Base-by-base conservation (phyloP, 2,888 invertebrate genomes). In the Scelioninae gen. 1 region DNA sequence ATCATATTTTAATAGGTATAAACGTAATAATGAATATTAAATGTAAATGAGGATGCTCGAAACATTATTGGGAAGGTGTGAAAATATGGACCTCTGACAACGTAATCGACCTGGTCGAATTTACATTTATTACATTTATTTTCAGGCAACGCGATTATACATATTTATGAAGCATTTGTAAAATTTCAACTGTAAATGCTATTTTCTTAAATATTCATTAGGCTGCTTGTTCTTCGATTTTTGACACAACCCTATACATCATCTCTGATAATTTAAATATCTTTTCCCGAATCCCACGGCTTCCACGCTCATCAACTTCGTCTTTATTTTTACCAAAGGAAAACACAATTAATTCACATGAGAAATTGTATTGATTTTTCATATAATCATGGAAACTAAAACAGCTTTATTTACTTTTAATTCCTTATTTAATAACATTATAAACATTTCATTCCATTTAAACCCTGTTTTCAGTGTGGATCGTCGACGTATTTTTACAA, bases 81-180 rank as follows among this genome's bases (percentile, higher is more conserved):
- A n/a, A n/a, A n/a, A n/a, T n/a, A n/a, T n/a, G n/a, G n/a, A n/a
- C n/a, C n/a, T n/a, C n/a, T n/a, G n/a, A n/a, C n/a, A n/a, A n/a
- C n/a, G n/a, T n/a, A n/a, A n/a, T n/a, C 82, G 82, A 74, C 66
- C 77, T 23, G 56, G 49, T 56, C 31, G 32, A 77, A 82, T 82
- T 82, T 82, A 82, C 82, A 82, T 82, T 74, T 77, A n/a, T n/a
- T n/a, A n/a, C n/a, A n/a, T n/a, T n/a, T 76, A 77, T 74, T 65
- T 63, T 60, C 32, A 51, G 60, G 15, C 45, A 45, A 45, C 45
- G n/a, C 68, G 32, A 9, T 7, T 11, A 72, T 77, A 62, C 72
- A 82, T 82, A 82, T 82, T 82, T 56, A 82, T 82, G 77, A 68
- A 60, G 71, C 69, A 56, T 71, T 65, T 71, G 81, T 65, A 65